Evolutionary conservation across 2,888 invertebrate genomes (phyloP).

Genomic region (Aphodius granarius): DNA sequence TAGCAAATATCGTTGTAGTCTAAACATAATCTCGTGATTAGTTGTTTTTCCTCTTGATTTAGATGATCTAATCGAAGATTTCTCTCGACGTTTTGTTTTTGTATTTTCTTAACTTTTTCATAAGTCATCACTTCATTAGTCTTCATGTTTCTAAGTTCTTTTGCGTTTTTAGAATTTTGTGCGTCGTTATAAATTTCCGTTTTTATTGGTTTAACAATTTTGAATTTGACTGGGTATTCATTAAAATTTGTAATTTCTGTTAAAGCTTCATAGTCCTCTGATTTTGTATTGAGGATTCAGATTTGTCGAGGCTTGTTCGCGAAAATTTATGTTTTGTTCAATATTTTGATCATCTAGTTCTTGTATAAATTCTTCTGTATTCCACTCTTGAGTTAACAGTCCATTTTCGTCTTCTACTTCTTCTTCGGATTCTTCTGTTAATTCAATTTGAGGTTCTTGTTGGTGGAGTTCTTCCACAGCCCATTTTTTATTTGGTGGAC

Average conservation of each 20-base stretch:
- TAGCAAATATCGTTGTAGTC: slow-evolving; percentile 31
- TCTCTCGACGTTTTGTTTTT: slow-evolving; percentile 1
- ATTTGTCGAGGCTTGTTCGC: neutral
- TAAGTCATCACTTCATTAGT: too few species aligned
- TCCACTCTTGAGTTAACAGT: neutral
- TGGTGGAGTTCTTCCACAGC: slow-evolving; percentile 7
- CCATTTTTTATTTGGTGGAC: neutral
- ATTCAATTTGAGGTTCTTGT: neutral
- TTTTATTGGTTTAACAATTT: too few species aligned
- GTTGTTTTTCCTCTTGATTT: slow-evolving; percentile 8
- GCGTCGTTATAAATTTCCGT: too few species aligned
- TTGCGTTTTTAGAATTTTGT: too few species aligned
- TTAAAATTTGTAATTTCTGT: too few species aligned
- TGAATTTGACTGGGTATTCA: too few species aligned
- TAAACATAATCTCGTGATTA: slow-evolving; percentile 17
- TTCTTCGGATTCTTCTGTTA: neutral
- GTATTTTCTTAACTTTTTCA: neutral
- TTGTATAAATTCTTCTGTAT: slow-evolving; percentile 3
- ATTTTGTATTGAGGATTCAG: neutral
- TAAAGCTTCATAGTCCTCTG: too few species aligned
- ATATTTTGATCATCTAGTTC: neutral
- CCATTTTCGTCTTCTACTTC: neutral
- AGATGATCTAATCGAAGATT: slow-evolving; percentile 16
- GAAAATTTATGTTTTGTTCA: slow-evolving; percentile 3
- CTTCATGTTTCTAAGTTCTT: too few species aligned